Conservation (phyloP, 2,797 vertebrate species). For the Xiphophorus birchmanni region DNA sequence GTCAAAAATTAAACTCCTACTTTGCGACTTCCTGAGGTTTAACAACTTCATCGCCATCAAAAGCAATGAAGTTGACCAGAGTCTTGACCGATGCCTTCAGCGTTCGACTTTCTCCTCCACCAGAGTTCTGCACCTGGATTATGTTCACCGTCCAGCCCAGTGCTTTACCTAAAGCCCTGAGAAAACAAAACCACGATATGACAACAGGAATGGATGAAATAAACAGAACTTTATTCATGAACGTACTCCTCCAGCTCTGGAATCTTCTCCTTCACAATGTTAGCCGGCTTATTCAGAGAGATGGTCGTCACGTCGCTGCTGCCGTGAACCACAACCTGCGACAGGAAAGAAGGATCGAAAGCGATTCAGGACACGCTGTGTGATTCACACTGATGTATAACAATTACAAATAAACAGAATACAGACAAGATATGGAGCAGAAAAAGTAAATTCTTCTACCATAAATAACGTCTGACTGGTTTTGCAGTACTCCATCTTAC, state of each 20-base stretch:
- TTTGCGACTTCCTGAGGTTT: conserved; percentile 56
- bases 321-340: conserved; percentile 72
- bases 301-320: conserved; percentile 74
- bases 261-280: conserved; percentile 71
- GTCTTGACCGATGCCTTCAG: conserved; percentile 41
- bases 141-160: conserved; percentile 73
- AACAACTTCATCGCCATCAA: conserved; percentile 38
- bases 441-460: too few species aligned
- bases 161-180: conserved; percentile 70
- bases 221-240: neutral
- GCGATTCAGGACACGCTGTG: too few species aligned
- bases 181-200: too few species aligned
- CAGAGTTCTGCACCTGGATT: conserved; percentile 49
- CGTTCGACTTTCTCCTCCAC: conserved; percentile 25
- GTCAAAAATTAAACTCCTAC: conserved; percentile 54
- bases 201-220: neutral
- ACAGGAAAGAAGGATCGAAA: conserved; percentile 7
- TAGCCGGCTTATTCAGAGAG: conserved; percentile 72
- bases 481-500: too few species aligned
- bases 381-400: too few species aligned
- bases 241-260: conserved; percentile 75
- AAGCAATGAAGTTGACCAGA: conserved; percentile 60
- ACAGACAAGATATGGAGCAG: too few species aligned
- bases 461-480: too few species aligned
- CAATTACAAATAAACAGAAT: too few species aligned